Conservation (phyloP, 2,888 invertebrate genomes). For the Yponomeuta malinellus region DNA sequence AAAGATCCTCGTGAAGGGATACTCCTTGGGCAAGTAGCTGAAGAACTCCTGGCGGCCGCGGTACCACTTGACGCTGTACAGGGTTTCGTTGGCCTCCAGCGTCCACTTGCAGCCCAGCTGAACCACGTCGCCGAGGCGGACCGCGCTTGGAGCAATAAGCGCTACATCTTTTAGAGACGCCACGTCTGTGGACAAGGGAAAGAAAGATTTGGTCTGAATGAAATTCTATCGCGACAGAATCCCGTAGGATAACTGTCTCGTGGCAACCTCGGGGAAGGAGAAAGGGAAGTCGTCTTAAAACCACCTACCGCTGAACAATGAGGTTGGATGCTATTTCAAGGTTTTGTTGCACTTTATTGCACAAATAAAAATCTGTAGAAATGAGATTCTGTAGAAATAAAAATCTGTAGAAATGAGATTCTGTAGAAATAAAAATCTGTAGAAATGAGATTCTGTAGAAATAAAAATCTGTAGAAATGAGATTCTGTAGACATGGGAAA, state of each 20-base stretch:
- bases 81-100: constrained; percentile 80
- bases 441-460: no score
- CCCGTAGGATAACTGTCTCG: no score
- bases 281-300: background rate
- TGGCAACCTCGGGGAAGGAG: no score
- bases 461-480: no score
- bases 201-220: constrained; percentile 10
- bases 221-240: background rate
- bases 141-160: constrained; percentile 82
- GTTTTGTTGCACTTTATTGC: no score
- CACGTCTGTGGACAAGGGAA: constrained; percentile 64
- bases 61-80: constrained; percentile 90
- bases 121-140: constrained; percentile 82
- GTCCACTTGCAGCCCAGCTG: constrained; percentile 84
- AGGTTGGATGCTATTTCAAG: no score
- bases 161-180: constrained; percentile 79
- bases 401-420: no score
- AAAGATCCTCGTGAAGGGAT: constrained; percentile 84
- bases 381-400: no score
- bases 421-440: no score
- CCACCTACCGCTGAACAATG: background rate
- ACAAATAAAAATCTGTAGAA: no score
- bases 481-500: no score
- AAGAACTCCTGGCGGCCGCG: constrained; percentile 85
- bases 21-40: constrained; percentile 86